Evolutionary conservation across 1,140 invertebrate genomes (phyloP), one percentile per base, ranked within the genome.

Genomic region (Drosophila lacteicornis): DNA sequence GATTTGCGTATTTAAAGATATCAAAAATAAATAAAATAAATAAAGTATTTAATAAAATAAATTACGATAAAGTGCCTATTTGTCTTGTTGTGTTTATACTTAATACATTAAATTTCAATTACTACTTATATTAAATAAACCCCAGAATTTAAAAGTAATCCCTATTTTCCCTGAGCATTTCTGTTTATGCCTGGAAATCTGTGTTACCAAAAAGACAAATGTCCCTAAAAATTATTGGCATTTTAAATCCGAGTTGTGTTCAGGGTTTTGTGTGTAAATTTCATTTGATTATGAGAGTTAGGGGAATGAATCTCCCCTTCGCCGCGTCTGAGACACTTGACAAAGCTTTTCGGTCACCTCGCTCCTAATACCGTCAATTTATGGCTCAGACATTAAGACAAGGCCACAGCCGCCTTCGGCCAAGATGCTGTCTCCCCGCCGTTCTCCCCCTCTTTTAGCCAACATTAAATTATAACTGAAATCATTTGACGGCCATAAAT

Each of bases 401-500:
- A 60, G 65, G 53, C 61, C 66, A 58, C 38, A 46, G 53, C 46
- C 73, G 57, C 58, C 60, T 19, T 27, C 17, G 63, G 69, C 56
- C 47, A 78, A 40, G 42, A 60, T 59, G 25, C 36, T 15, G 33
- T 33, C 53, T 5, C 33, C 17, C 19, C 7, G 2, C 13, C 13
- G 15, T 36, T 4, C 17, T 12, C 47, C 42, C 25, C n/a, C 45
- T 50, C 6, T 33, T 62, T 11, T 30, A 36, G 40, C 27, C 42
- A 43, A 40, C 80, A 78, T 88, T 71, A 83, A 80, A 78, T 88
- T 88, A 88, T 88, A 82, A 76, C 75, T 77, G 50, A 38, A 80
- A 70, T 69, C 63, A 68, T 87, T 82, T 87, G 66, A 58, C 40
- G 70, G 69, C 50, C 75, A 76, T 80, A 77, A 87, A 76, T 67